Percentiles rank a stretch among this genome's conserved stretches.
These are phyloP conservation scores for Phalacrocorax brasilianus DNA, from an alignment of 2,113 vertebrate species.

Conservation along the genomic window DNA sequence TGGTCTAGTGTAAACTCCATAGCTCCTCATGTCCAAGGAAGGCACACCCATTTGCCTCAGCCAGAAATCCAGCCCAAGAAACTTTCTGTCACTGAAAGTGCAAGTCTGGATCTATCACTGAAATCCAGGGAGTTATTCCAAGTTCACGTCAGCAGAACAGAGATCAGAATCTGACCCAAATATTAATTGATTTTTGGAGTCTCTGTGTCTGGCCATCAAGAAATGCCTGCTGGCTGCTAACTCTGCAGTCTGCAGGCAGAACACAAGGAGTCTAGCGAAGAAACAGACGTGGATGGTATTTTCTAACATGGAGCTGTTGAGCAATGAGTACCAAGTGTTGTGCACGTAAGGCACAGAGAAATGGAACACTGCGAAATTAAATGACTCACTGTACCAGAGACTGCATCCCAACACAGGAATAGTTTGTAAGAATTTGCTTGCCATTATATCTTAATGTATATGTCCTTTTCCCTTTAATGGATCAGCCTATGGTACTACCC, in stretches of 20 bases:
- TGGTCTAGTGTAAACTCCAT: neutral
- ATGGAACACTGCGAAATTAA: neutral
- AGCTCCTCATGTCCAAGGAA: neutral
- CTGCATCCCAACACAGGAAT: neutral
- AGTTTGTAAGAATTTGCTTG: neutral
- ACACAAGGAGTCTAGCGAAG: neutral
- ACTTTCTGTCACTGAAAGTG: neutral
- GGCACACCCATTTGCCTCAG: neutral
- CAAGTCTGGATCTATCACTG: neutral
- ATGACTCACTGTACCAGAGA: neutral
- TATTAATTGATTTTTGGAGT: conserved; percentile 19
- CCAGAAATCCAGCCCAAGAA: conserved; percentile 18
- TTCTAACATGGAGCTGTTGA: neutral
- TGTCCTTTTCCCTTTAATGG: neutral
- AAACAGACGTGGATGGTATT: neutral
- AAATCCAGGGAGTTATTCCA: neutral
- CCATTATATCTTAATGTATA: neutral
- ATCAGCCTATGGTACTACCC: neutral
- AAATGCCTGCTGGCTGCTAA: neutral
- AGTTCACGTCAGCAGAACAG: neutral
- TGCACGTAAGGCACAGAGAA: neutral
- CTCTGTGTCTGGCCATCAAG: conserved; percentile 20
- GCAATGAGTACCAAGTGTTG: neutral
- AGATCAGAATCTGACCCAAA: conserved; percentile 12
- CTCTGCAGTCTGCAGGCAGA: neutral